Conservation (phyloP, 2,113 vertebrate species). For the Manacus vitellinus region DNA sequence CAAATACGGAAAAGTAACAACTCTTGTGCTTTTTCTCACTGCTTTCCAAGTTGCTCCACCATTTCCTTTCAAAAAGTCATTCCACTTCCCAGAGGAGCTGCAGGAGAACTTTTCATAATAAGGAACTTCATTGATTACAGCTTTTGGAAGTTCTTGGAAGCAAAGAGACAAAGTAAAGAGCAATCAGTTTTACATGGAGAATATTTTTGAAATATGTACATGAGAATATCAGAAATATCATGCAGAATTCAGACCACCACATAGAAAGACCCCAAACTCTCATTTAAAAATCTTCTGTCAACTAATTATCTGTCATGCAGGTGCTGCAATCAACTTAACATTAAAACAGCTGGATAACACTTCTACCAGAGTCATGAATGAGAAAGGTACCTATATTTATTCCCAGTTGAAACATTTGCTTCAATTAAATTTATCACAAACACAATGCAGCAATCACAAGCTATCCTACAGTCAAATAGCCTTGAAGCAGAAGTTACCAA, state of each 20-base stretch:
- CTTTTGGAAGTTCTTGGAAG: neutral
- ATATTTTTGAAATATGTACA: neutral
- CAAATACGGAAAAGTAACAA: neutral
- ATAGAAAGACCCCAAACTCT: neutral
- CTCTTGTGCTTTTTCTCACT: neutral
- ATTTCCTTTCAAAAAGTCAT: neutral
- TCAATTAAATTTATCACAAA: conserved; percentile 38
- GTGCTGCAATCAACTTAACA: neutral
- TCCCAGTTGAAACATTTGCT: neutral
- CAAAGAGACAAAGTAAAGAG: neutral
- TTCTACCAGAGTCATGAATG: neutral
- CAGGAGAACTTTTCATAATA: neutral
- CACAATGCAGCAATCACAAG: neutral
- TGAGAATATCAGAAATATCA: neutral
- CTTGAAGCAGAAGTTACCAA: conserved; percentile 46
- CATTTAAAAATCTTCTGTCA: neutral
- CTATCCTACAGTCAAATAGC: neutral
- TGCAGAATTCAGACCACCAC: neutral
- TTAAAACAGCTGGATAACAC: neutral
- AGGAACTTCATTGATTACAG: neutral
- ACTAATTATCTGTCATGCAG: neutral
- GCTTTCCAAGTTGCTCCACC: neutral
- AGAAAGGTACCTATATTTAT: neutral
- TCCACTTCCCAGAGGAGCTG: neutral
- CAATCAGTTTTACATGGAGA: neutral